phyloP scores from a whole-genome alignment of 1,140 invertebrate species.

The Calliphora vicina region DNA sequence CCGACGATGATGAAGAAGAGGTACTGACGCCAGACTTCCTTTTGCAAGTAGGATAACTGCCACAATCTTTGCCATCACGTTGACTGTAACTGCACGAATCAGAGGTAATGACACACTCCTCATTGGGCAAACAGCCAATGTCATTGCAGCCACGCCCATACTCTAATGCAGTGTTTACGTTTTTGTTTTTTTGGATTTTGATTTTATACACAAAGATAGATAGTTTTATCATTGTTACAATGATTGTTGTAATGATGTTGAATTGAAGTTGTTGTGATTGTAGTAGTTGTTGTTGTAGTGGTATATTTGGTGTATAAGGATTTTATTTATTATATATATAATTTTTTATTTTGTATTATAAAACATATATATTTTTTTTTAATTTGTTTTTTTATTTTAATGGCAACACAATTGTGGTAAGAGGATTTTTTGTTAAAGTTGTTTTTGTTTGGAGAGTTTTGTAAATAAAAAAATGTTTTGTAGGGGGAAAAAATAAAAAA shows the following conservation, averaged over 20 bases:
- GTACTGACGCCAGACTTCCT: constrained; percentile 64
- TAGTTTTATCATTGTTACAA: neutral
- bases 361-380: constrained; percentile 19
- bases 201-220: neutral
- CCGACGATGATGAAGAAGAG: constrained; percentile 46
- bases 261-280: constrained; percentile 18
- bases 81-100: constrained; percentile 71
- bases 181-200: constrained; percentile 47
- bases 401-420: constrained; percentile 28
- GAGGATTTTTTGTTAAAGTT: constrained; percentile 11
- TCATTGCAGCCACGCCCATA: constrained; percentile 78
- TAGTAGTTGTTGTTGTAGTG: neutral
- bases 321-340: neutral
- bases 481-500: constrained; percentile 20
- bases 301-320: constrained; percentile 2
- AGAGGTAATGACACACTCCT: constrained; percentile 76
- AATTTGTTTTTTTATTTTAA: constrained; percentile 21
- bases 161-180: constrained; percentile 64
- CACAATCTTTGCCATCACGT: constrained; percentile 68
- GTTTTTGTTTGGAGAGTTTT: neutral
- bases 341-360: neutral
- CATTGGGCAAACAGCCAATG: constrained; percentile 75
- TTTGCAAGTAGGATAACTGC: constrained; percentile 73
- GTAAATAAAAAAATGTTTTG: neutral
- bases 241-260: constrained; percentile 23